Evolutionary conservation across 2,113 vertebrate genomes (phyloP), one percentile per base, ranked within the genome.

Genomic region (Microcebus murinus): DNA sequence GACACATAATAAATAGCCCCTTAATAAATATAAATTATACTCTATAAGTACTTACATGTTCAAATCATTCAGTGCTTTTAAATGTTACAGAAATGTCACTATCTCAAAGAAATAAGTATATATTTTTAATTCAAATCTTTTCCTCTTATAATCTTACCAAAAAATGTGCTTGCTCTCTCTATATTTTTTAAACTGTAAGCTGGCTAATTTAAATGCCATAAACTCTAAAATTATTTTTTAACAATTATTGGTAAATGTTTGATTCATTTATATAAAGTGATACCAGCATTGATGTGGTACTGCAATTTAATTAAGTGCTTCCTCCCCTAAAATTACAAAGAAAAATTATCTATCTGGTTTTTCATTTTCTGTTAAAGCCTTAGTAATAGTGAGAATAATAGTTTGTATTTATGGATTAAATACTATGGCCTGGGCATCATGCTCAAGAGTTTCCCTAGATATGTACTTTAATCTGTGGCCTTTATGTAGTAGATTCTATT

Each of bases 171-270:
- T 81, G 18, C 4, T 55, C 4, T 42, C 25, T 31, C 17, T 8
- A 45, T 50, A n/a, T 36, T 23, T 61, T 52, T 34, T 11, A 29
- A 90, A 17, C 59, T 68, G 8, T 63, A 81, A 71, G 14, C 14
- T 84, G 15, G 11, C 1, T 77, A 3, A 36, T 94, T 36, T 92
- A 68, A 83, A 55, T 39, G 7, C 18, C 90, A 36, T 52, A 83
- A 77, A 10, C 4, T 77, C 17, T 82, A 70, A 90, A 83, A 57
- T 80, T 55, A 88, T 50, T 79, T 92, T 90, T 52, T 85, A 88
- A 57, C n/a, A 36, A 48, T 25, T 96, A 55, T 25, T 93, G 36
- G 8, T 85, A 89, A 96, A n/a, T 84, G 25, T 55, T 67, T 88
- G 83, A 9, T 59, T 59, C 15, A 83, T 92, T 68, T 13, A 25